These are phyloP conservation scores for Pseudolycoriella hygida DNA, from an alignment of 2,888 invertebrate genomes.

Conservation along the genomic window DNA sequence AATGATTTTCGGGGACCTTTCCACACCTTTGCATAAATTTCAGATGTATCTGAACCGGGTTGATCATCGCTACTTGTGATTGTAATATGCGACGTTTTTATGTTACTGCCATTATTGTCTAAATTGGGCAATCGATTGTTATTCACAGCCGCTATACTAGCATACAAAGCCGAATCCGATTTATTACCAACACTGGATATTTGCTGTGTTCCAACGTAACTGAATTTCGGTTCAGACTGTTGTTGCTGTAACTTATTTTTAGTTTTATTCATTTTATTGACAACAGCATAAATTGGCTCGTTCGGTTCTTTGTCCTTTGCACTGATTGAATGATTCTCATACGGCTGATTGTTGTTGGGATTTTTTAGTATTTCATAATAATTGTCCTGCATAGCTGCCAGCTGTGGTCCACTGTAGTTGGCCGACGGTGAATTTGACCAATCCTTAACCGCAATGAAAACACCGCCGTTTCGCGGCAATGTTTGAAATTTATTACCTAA, in stretches of 20 bases:
- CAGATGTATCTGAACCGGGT: constrained; percentile 15
- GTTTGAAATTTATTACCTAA: constrained; percentile 13
- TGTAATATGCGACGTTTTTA: constrained; percentile 11
- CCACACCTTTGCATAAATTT: constrained; percentile 29
- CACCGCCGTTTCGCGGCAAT: constrained; percentile 33
- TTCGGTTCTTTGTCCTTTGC: constrained; percentile 12
- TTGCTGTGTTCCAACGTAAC: constrained; percentile 5
- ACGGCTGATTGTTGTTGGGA: constrained; percentile 10
- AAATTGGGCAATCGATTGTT: constrained; percentile 1
- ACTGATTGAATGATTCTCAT: constrained; percentile 23
- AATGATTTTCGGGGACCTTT: constrained; percentile 28
- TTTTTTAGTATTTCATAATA: constrained; percentile 7
- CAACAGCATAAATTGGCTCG: constrained; percentile 28
- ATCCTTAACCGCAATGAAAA: constrained; percentile 45
- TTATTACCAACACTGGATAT: background rate
- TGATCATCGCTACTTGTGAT: constrained; percentile 17
- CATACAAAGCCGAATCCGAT: constrained; percentile 1
- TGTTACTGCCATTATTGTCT: constrained; percentile 2
- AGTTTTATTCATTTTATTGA: constrained; percentile 28
- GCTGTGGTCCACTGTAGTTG: background rate
- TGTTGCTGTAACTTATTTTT: constrained; percentile 23
- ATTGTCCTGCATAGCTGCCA: constrained; percentile 1
- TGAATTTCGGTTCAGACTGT: constrained; percentile 7
- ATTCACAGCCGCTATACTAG: background rate
- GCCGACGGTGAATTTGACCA: constrained; percentile 32